phyloP scores from a whole-genome alignment of 2,113 vertebrate species.

The Sylvietta virens region DNA sequence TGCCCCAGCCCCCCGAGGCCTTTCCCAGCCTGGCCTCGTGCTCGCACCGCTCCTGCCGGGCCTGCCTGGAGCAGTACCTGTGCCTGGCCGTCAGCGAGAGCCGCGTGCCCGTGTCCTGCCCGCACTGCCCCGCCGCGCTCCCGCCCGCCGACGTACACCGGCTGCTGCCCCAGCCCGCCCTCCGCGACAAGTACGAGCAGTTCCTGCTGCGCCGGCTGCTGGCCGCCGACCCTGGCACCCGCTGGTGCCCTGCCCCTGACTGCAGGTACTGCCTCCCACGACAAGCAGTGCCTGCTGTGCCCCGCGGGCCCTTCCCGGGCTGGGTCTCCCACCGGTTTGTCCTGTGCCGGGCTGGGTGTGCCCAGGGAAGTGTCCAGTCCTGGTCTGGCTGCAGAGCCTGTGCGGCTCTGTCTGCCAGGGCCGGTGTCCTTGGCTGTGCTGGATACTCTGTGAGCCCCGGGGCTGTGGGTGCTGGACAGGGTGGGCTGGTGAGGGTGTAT shows the following conservation, averaged over 20 bases:
- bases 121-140: conserved; percentile 76
- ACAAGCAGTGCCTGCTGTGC: neutral
- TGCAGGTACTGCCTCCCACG: conserved; percentile 72
- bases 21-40: conserved; percentile 79
- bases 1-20: conserved; percentile 78
- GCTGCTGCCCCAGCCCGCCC: conserved; percentile 74
- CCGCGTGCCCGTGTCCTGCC: conserved; percentile 78
- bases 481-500: neutral
- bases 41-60: conserved; percentile 74
- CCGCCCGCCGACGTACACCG: conserved; percentile 69
- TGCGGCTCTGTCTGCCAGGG: neutral
- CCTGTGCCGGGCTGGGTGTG: fast-evolving
- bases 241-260: conserved; percentile 84
- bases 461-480: neutral
- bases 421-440: neutral
- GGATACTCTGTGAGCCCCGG: fast-evolving
- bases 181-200: conserved; percentile 82
- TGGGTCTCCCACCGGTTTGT: fast-evolving
- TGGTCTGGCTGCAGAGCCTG: neutral
- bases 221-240: conserved; percentile 77
- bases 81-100: conserved; percentile 80
- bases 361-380: fast-evolving
- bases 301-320: neutral
- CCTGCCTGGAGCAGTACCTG: conserved; percentile 80
- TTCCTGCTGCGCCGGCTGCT: conserved; percentile 81